phyloP scores from a whole-genome alignment of 2,113 vertebrate species.

The Tylochromis polylepis region DNA sequence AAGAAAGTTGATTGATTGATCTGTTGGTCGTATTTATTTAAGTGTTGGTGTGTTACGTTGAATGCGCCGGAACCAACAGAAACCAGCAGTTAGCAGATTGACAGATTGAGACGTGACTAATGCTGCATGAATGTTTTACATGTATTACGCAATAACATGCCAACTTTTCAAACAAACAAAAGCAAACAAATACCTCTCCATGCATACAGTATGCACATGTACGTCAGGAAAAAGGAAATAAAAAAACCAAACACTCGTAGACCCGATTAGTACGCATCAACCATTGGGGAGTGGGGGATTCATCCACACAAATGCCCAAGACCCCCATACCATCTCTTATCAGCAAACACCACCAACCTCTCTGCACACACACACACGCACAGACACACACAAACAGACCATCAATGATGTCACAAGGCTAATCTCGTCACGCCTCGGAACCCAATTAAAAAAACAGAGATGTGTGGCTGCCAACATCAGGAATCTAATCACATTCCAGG shows the following conservation, averaged over 20 bases:
- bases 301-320: conserved; percentile 38
- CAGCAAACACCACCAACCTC: conserved; percentile 67
- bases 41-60: background rate
- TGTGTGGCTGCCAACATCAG: conserved; percentile 75
- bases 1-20: background rate
- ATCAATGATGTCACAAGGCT: conserved; percentile 69
- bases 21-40: background rate
- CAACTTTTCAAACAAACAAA: conserved; percentile 4
- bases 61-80: background rate
- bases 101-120: conserved; percentile 8
- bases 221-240: background rate
- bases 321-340: conserved; percentile 66
- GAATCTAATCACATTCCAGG: conserved; percentile 78
- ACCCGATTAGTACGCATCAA: conserved; percentile 53
- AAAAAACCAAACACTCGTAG: background rate
- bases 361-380: background rate
- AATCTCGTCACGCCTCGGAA: conserved; percentile 70
- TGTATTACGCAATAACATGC: background rate
- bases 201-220: background rate
- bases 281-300: conserved; percentile 28
- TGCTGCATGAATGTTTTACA: background rate
- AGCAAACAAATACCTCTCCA: background rate
- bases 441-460: conserved; percentile 77
- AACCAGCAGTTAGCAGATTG: background rate
- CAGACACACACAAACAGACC: conserved; percentile 45